Percentiles rank a stretch among this genome's conserved stretches.
Evolutionary conservation across 2,888 invertebrate genomes (phyloP).

Genomic region (Lampropteryx suffumata): DNA sequence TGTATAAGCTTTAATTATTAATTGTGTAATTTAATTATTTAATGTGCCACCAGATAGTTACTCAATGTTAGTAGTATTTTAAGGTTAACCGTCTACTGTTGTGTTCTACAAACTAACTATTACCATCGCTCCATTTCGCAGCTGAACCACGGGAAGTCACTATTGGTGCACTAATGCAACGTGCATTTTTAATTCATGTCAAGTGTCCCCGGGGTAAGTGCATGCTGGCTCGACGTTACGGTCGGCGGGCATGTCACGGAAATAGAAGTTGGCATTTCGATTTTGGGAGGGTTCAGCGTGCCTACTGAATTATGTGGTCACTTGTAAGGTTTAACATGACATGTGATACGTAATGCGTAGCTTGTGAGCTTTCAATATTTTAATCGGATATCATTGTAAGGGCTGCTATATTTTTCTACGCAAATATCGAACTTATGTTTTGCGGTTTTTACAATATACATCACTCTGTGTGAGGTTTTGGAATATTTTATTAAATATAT

Average conservation of each 20-base stretch:
- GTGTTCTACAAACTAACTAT: background rate
- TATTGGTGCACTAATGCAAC: constrained; percentile 69
- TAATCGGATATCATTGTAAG: constrained; percentile 3
- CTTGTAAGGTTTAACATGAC: constrained; percentile 33
- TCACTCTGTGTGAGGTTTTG: too few relatives aligned
- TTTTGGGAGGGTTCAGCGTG: constrained; percentile 24
- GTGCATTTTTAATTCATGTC: constrained; percentile 79
- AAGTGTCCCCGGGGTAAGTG: constrained; percentile 66
- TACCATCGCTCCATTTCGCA: constrained; percentile 26
- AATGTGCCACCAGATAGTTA: too few relatives aligned
- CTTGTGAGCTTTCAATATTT: constrained; percentile 29
- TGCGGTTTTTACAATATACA: too few relatives aligned
- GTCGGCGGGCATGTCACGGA: constrained; percentile 39
- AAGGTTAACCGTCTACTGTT: too few relatives aligned
- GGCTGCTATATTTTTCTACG: too few relatives aligned
- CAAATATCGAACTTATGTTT: too few relatives aligned
- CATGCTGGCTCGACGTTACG: constrained; percentile 36
- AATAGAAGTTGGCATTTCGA: constrained; percentile 30
- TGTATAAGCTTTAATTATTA: too few relatives aligned
- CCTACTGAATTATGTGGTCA: constrained; percentile 27
- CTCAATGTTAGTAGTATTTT: too few relatives aligned
- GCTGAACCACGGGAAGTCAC: constrained; percentile 30
- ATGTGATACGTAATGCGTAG: constrained; percentile 29
- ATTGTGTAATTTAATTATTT: too few relatives aligned
- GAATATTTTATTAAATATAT: too few relatives aligned